Conservation (phyloP, 1,140 invertebrate genomes). For the Panagrolaimus sp. region DNA sequence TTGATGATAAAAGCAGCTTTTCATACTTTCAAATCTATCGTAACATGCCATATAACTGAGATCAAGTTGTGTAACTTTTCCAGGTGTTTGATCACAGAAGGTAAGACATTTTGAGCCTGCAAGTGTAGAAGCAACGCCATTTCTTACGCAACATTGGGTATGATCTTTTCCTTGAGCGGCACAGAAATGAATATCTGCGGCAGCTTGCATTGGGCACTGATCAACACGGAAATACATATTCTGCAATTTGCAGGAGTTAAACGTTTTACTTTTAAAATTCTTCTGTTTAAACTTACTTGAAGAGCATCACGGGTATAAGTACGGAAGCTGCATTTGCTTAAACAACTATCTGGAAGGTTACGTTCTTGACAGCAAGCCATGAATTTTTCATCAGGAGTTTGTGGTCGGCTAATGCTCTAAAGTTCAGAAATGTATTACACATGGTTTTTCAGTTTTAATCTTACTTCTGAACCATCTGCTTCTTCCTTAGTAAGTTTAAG, state of each 20-base stretch:
- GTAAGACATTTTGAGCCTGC: conserved; percentile 39
- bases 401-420: conserved; percentile 3
- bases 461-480: neutral
- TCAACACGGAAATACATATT: conserved; percentile 32
- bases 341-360: conserved; percentile 46
- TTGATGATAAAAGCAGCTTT: conserved; percentile 46
- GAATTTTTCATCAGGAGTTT: conserved; percentile 50
- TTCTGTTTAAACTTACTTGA: conserved; percentile 13
- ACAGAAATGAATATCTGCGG: conserved; percentile 50
- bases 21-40: conserved; percentile 51
- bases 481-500: conserved; percentile 16
- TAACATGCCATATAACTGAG: conserved; percentile 46
- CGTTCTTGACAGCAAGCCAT: conserved; percentile 48
- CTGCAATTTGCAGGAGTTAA: conserved; percentile 17
- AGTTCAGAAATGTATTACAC: neutral
- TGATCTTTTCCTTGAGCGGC: conserved; percentile 47
- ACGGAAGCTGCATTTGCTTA: conserved; percentile 41
- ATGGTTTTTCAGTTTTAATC: neutral
- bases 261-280: conserved; percentile 15
- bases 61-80: conserved; percentile 52
- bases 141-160: conserved; percentile 35
- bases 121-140: conserved; percentile 45
- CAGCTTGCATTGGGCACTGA: conserved; percentile 47
- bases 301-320: conserved; percentile 41
- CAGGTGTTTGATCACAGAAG: conserved; percentile 51